Percentiles rank a stretch among this genome's conserved stretches.
These are phyloP conservation scores for Arctocebus calabarensis DNA, from an alignment of 2,797 vertebrate genomes.

Conservation along the genomic window DNA sequence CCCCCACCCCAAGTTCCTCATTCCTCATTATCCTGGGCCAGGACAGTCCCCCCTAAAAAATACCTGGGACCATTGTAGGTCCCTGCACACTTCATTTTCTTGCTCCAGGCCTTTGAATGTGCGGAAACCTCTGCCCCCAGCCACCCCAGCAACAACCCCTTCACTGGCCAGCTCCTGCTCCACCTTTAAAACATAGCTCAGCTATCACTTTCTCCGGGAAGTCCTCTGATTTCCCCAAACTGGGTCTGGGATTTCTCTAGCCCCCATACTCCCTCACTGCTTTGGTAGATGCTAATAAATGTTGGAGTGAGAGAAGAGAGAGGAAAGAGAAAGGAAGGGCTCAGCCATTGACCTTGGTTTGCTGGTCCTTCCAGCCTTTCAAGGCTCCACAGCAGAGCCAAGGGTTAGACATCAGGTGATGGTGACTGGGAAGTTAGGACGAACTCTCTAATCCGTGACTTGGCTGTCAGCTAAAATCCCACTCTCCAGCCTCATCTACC, in stretches of 20 bases:
- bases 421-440: not conserved
- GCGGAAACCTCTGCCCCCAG: not conserved
- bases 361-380: not conserved
- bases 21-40: not conserved
- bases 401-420: not conserved
- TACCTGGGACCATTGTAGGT: not conserved
- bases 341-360: not conserved
- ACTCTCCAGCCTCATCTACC: not conserved
- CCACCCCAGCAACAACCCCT: not conserved
- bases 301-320: not conserved
- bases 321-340: not conserved
- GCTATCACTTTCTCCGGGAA: not conserved
- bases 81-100: not conserved
- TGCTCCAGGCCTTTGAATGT: not conserved
- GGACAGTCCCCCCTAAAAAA: not conserved
- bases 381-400: not conserved
- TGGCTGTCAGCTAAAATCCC: not conserved
- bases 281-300: not conserved
- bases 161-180: not conserved
- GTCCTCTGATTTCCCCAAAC: slow-evolving; percentile 37
- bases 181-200: not conserved
- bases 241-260: not conserved
- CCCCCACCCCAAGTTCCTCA: not conserved
- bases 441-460: not conserved
- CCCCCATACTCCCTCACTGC: not conserved